Conservation (phyloP, 2,113 vertebrate species). For the Muscicapa adusta region DNA sequence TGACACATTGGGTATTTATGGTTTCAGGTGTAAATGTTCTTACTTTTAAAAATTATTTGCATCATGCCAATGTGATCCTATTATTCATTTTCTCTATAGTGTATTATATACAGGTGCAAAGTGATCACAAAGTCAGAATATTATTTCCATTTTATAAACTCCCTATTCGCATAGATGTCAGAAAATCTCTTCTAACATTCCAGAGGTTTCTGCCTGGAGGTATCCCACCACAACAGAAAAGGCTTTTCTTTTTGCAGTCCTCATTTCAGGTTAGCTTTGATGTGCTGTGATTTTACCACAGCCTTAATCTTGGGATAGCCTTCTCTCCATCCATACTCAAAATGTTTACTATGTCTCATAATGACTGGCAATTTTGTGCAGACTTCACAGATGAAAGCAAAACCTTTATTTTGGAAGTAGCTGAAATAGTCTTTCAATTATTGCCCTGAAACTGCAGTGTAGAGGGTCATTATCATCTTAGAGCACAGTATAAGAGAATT, state of each 20-base stretch:
- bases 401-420: background rate
- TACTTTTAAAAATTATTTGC: background rate
- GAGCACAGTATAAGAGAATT: background rate
- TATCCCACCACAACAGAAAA: background rate
- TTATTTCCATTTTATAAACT: background rate
- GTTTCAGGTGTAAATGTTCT: background rate
- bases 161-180: background rate
- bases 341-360: background rate
- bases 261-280: background rate
- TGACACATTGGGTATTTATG: background rate
- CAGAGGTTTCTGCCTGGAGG: background rate
- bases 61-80: accelerated
- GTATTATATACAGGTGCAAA: background rate
- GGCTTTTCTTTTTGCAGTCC: background rate
- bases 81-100: background rate
- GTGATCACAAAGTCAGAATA: background rate
- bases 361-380: background rate
- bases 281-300: background rate
- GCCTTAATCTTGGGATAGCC: background rate
- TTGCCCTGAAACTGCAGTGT: background rate
- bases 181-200: background rate
- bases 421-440: background rate
- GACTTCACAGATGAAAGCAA: constrained; percentile 13
- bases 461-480: background rate
- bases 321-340: background rate